A percentile compares a stretch with the other conserved stretches of the same genome.
These are phyloP conservation scores for Microtus ochrogaster DNA, from an alignment of 2,113 vertebrate species.

Conservation along the genomic window DNA sequence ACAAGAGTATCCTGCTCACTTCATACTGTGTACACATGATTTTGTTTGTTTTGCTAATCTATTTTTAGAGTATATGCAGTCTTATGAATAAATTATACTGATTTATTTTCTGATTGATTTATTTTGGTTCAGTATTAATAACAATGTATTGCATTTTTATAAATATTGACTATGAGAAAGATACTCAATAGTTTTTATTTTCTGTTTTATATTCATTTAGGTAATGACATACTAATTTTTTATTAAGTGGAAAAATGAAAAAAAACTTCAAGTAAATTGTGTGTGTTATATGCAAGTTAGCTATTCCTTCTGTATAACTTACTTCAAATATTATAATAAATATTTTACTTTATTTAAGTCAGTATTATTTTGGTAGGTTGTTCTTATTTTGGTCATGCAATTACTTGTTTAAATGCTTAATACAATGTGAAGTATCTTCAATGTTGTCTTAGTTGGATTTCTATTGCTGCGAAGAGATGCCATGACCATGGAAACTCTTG, in stretches of 20 bases:
- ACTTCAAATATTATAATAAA: background rate
- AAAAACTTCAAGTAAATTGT: background rate
- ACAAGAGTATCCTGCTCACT: background rate
- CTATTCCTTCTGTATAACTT: background rate
- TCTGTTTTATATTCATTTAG: background rate
- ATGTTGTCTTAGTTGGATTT: background rate
- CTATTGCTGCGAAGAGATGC: too few species aligned
- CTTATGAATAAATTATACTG: background rate
- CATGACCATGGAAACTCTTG: too few species aligned
- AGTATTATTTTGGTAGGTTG: background rate
- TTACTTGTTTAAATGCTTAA: background rate
- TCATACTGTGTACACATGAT: background rate
- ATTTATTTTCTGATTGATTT: background rate
- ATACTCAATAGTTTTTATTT: background rate
- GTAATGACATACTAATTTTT: background rate
- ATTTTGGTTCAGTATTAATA: background rate
- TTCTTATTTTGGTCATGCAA: constrained; percentile 2
- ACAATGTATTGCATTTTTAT: background rate
- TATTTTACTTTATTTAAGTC: background rate
- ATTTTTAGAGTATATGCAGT: background rate
- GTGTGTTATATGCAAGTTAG: background rate
- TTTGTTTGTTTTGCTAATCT: background rate
- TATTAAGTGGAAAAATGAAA: background rate
- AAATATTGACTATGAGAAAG: background rate
- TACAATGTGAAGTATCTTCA: constrained; percentile 35